Conservation (phyloP, 2,113 vertebrate species). For the Zosterops hypoxanthus region DNA sequence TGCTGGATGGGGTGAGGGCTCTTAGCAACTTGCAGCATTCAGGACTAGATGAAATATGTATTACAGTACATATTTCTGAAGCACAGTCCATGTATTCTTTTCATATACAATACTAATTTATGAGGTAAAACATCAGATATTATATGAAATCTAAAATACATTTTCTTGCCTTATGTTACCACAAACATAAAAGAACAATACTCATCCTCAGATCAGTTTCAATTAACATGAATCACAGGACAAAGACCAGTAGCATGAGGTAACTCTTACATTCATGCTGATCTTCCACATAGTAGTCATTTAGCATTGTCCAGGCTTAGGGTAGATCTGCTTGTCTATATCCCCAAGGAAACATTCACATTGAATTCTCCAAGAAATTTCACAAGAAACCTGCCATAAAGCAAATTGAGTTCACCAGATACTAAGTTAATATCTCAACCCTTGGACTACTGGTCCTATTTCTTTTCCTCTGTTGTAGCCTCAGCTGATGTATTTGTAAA, state of each 20-base stretch:
- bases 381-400: background rate
- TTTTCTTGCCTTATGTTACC: background rate
- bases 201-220: background rate
- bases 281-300: background rate
- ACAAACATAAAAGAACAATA: background rate
- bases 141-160: background rate
- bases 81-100: background rate
- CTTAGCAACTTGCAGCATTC: background rate
- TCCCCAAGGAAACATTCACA: background rate
- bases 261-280: background rate
- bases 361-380: background rate
- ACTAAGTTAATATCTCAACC: background rate
- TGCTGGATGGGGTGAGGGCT: background rate
- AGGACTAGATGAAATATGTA: background rate
- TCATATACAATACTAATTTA: background rate
- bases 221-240: background rate
- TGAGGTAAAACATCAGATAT: background rate
- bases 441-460: background rate
- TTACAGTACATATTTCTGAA: background rate
- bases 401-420: background rate
- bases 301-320: background rate
- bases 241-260: background rate
- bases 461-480: background rate
- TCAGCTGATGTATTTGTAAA: background rate
- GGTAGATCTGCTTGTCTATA: background rate